Percentiles rank a stretch among this genome's conserved stretches.
phyloP scores from a whole-genome alignment of 1,140 invertebrate genomes.

The Lethocerus indicus region DNA sequence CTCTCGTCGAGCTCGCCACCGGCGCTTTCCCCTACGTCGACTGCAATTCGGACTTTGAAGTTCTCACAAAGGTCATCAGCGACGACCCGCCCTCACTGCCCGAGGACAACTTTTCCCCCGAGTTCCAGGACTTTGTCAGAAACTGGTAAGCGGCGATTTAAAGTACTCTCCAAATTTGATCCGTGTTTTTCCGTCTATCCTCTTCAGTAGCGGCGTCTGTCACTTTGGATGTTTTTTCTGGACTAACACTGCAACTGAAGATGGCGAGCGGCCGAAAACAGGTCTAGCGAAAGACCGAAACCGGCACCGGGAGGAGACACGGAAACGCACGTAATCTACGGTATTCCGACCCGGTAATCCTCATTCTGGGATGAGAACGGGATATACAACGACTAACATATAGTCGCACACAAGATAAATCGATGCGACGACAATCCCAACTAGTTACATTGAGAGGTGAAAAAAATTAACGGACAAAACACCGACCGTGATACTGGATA shows the following conservation, averaged over 20 bases:
- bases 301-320: neutral
- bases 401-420: no score
- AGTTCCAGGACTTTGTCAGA: conserved; percentile 72
- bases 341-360: no score
- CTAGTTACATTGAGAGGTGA: no score
- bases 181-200: neutral
- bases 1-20: conserved; percentile 81
- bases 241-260: neutral
- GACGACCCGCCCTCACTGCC: conserved; percentile 76
- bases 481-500: no score
- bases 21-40: conserved; percentile 82
- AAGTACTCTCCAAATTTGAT: neutral
- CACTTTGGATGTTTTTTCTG: neutral
- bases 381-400: no score
- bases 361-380: no score
- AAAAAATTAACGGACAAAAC: no score
- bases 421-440: no score
- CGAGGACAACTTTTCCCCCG: conserved; percentile 53
- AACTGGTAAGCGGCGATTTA: conserved; percentile 41
- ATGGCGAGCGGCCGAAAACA: neutral
- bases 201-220: neutral
- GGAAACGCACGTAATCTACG: neutral
- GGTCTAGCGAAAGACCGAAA: neutral
- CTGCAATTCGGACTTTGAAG: conserved; percentile 93
- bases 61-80: conserved; percentile 73